Base-by-base conservation (phyloP, 2,113 vertebrate genomes). In the Fulica atra region DNA sequence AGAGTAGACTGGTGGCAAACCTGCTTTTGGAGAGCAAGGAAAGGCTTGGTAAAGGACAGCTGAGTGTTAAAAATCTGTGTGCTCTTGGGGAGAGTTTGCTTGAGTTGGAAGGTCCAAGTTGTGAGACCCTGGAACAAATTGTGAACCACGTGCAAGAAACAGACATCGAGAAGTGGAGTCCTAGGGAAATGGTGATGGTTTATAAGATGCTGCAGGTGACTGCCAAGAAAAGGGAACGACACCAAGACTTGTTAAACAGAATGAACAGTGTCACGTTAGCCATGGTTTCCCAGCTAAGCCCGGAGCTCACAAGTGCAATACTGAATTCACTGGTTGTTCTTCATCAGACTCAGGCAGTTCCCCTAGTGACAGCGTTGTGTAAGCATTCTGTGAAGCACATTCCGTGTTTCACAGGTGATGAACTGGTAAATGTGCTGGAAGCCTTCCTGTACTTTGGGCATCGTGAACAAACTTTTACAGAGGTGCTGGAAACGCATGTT, bases 401-500 rank as follows among this genome's bases (percentile, higher is more conserved):
- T 21, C 97, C 98, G 2, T 90, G 44, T 80, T 99, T 99, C 93
- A 98, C 97, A 2, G 97, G 97, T 24, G 94, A 98, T 28, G 98
- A 99, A 89, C 97, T 99, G 24, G 57, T 95, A 2, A 60, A 84
- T 2, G 98, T 99, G 31, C 89, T 99, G 36, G 98, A 97, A 25
- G 99, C 98, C 2, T 98, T 99, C 3, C 97, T 98, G 9, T 97
- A 98, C 94, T 99, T 99, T 48, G 98, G 98, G 65, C 97, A 98
- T 89, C 95, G 81, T 4, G 98, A 99, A 89, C 93, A 91, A 31
- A 96, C 97, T 89, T 98, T 99, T 54, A 98, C 98, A 38, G 83
- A 97, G 71, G 98, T 98, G 6, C 94, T 99, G 61, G 99, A 99
- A 95, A 97, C 61, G 5, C 94, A 98, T 0, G 36, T 99, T 2